Conservation (phyloP, 2,888 invertebrate genomes). For the Atethmia centrago region DNA sequence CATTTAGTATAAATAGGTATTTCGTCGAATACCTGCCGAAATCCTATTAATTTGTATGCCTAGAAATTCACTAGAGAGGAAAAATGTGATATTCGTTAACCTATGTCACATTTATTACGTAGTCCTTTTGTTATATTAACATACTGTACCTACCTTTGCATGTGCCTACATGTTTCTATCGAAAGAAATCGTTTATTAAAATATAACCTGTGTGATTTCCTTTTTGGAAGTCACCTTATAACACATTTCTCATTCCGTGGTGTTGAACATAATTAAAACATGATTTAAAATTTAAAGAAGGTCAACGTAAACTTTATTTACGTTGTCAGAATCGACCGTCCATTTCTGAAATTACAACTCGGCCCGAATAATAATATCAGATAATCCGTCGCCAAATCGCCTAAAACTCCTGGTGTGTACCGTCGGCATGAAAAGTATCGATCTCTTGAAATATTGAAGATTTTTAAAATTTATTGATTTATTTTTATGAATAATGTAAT, state of each 20-base stretch:
- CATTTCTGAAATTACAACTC: slow-evolving; percentile 18
- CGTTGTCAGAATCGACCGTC: slow-evolving; percentile 31
- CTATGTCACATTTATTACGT: neutral
- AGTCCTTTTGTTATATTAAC: slow-evolving; percentile 7
- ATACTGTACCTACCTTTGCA: neutral
- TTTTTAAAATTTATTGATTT: too few relatives aligned
- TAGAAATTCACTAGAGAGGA: neutral
- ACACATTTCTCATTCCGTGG: slow-evolving; percentile 2
- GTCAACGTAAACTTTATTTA: slow-evolving; percentile 38
- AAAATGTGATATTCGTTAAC: slow-evolving; percentile 30
- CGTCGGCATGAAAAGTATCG: too few relatives aligned
- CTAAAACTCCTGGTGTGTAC: too few relatives aligned
- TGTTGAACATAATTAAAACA: slow-evolving; percentile 32
- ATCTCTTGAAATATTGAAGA: too few relatives aligned
- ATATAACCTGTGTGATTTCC: neutral
- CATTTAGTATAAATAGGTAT: slow-evolving; percentile 15
- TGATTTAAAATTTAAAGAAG: too few relatives aligned
- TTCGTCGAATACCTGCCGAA: neutral
- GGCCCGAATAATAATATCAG: too few relatives aligned
- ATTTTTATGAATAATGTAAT: too few relatives aligned
- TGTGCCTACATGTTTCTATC: neutral
- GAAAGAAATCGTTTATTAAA: neutral
- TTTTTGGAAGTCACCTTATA: neutral
- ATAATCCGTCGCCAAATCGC: too few relatives aligned
- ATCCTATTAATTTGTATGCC: slow-evolving; percentile 18